Percentiles rank a stretch among this genome's conserved stretches.
phyloP scores from a whole-genome alignment of 2,888 invertebrate species.

The Hemaris fuciformis region DNA sequence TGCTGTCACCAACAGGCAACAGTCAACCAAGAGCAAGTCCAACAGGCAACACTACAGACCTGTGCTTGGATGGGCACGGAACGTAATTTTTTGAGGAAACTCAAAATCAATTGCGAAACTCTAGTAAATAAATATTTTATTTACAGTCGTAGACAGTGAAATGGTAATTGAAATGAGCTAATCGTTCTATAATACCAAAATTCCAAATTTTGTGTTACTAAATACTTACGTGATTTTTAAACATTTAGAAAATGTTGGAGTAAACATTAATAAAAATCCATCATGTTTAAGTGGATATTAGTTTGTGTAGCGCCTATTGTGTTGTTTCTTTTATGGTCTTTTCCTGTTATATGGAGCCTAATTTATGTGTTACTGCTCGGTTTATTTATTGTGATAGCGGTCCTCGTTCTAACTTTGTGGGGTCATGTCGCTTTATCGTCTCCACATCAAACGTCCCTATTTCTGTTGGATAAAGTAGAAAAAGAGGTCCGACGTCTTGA shows the following conservation, averaged over 20 bases:
- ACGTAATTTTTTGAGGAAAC: background rate
- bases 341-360: slow-evolving; percentile 56
- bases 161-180: background rate
- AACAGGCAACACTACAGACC: background rate
- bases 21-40: too few species aligned
- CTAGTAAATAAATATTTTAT: background rate
- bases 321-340: slow-evolving; percentile 56
- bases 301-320: slow-evolving; percentile 48
- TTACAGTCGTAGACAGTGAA: background rate
- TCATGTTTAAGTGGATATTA: slow-evolving; percentile 57
- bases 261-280: slow-evolving; percentile 29
- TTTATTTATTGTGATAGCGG: slow-evolving; percentile 46
- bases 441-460: slow-evolving; percentile 83
- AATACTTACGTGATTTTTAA: background rate
- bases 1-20: too few species aligned
- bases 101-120: slow-evolving; percentile 1
- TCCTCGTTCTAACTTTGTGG: slow-evolving; percentile 76
- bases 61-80: background rate
- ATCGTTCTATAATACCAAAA: background rate
- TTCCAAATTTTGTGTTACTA: background rate
- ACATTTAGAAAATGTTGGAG: background rate
- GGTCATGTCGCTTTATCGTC: slow-evolving; percentile 85
- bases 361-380: slow-evolving; percentile 54
- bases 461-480: slow-evolving; percentile 81
- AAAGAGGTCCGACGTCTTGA: slow-evolving; percentile 83